Percentiles rank a stretch among this genome's conserved stretches.
phyloP scores from a whole-genome alignment of 2,888 invertebrate genomes.

The Phasia obesa region DNA sequence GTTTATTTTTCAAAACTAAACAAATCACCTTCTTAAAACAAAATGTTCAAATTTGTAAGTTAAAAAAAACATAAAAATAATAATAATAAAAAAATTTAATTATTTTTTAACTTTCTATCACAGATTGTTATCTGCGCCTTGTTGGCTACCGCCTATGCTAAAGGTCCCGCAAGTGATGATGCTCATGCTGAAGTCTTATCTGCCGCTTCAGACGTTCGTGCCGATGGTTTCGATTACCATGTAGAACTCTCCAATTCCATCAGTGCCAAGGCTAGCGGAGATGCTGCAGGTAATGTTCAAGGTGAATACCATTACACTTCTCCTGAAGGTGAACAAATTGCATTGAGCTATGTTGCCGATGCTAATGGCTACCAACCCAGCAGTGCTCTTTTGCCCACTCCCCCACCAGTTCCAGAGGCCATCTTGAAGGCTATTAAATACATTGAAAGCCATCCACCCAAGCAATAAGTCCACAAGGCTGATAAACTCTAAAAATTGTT shows the following conservation, averaged over 20 bases:
- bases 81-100: background rate
- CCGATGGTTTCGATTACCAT: constrained; percentile 74
- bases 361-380: constrained; percentile 76
- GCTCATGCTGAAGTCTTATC: constrained; percentile 33
- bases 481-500: no score
- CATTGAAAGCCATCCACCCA: constrained; percentile 81
- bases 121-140: constrained; percentile 75
- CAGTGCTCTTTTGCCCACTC: constrained; percentile 68
- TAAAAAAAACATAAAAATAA: background rate
- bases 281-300: constrained; percentile 75
- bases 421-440: constrained; percentile 81
- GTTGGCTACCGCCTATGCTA: constrained; percentile 71
- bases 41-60: no score
- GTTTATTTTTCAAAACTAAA: constrained; percentile 11
- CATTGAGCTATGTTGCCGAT: constrained; percentile 75
- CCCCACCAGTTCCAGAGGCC: constrained; percentile 71
- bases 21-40: background rate
- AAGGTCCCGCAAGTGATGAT: background rate
- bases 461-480: constrained; percentile 11
- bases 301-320: constrained; percentile 75
- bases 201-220: constrained; percentile 71
- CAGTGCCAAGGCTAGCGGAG: constrained; percentile 70
- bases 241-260: constrained; percentile 75
- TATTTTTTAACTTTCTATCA: background rate
- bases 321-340: constrained; percentile 77